Evolutionary conservation across 2,113 vertebrate species (phyloP), one percentile per base, ranked within the genome.

Genomic region (Hippoglossus stenolepis): DNA sequence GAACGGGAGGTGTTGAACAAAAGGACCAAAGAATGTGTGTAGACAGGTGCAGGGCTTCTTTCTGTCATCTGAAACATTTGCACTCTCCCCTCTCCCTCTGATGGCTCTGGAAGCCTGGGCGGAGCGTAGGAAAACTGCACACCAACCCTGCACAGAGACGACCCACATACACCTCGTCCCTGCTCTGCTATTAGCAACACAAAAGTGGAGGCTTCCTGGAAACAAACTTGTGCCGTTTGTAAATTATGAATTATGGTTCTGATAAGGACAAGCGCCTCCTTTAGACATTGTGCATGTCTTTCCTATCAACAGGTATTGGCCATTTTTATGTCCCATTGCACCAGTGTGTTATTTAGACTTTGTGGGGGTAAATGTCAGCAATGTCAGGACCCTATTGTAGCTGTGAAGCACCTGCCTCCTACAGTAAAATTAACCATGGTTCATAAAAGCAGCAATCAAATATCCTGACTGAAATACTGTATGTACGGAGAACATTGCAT

Each of bases 21-120:
- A 88, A 89, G 85, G 69, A 59, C 79, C 47, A 79, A 77, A 88
- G 90, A 93, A 91, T 91, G 91, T 77, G 73, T 64, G 65, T 63
- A 60, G 81, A 90, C 93, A 93, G 92, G 92, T 94, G 94, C 80
- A 68, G 84, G 71, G 31, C 58, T 31, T 83, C 83, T 86, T 79
- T 80, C 77, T 82, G 84, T 80, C 72, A 83, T 86, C 66, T 86
- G 77, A 91, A 86, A 84, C 80, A 72, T 65, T 88, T 63, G 73
- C 70, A 70, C 45, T 73, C 60, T 69, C 61, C 58, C 61, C 65
- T 59, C 73, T 67, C 66, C 66, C 65, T 68, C 40, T 51, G 79
- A 78, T 84, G 83, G 83, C 88, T 85, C 86, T 80, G 72, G 77
- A 68, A 17, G 58, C 56, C 64, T 73, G 59, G 75, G 72, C 18